Evolutionary conservation across 1,140 invertebrate genomes (phyloP).

Genomic region (Bombus terrestris): DNA sequence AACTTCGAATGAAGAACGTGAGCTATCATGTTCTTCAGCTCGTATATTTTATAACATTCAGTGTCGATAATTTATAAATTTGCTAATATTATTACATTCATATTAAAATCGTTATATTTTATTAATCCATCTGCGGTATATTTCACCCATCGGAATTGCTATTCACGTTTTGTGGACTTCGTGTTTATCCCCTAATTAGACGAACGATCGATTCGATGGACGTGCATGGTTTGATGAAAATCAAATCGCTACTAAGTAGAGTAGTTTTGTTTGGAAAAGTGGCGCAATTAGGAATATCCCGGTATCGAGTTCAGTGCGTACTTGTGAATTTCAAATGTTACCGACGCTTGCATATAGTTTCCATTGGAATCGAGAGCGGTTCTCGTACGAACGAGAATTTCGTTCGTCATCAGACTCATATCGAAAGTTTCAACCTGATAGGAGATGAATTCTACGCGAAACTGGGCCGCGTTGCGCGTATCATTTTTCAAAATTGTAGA

Average conservation of each 20-base stretch:
- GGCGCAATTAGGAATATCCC: neutral
- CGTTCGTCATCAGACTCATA: conserved; percentile 3
- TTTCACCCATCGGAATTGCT: too few relatives aligned
- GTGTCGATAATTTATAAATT: too few relatives aligned
- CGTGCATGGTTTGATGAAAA: conserved; percentile 1
- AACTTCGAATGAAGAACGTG: too few relatives aligned
- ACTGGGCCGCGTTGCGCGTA: neutral
- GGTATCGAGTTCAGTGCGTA: conserved; percentile 4
- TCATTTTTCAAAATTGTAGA: conserved; percentile 5
- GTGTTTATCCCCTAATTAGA: neutral
- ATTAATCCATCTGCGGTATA: too few relatives aligned
- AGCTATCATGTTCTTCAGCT: too few relatives aligned
- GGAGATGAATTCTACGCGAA: neutral
- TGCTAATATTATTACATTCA: too few relatives aligned
- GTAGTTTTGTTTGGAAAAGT: neutral
- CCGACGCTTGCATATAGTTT: neutral
- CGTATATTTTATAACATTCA: too few relatives aligned
- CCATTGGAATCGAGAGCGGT: conserved; percentile 1
- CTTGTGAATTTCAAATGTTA: conserved; percentile 19
- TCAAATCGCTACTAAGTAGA: neutral
- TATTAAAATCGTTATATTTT: too few relatives aligned
- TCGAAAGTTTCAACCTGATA: neutral
- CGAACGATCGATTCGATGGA: neutral
- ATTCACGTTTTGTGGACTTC: too few relatives aligned
- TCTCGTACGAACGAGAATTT: conserved; percentile 2